Evolutionary conservation across 2,797 vertebrate species (phyloP), one percentile per base, ranked within the genome.

Genomic region (Etheostoma nigrum): DNA sequence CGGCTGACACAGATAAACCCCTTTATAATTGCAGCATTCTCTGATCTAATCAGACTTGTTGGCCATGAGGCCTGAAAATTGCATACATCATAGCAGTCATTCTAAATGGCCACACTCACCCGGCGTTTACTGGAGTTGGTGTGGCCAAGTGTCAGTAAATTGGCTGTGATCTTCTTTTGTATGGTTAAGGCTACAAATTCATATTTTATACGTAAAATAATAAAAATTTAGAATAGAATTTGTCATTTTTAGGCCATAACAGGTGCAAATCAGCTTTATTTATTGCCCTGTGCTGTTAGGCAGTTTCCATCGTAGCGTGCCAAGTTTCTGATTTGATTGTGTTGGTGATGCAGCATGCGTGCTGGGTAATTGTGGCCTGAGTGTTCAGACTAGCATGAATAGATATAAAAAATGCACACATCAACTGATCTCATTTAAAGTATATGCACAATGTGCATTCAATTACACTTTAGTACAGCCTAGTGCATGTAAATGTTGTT

Each of bases 11-110:
- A 77, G 72, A 67, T 82, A 89, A 87, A 82, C 62, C 74, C 64
- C 27, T 83, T 83, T 86, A 60, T 88, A 86, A 86, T 79, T 85
- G 62, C 53, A 84, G 69, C 51, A 53, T 77, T 48, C 52, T 54
- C 47, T 65, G 76, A 84, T 83, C 67, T 76, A 80, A 81, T 88
- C 86, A 84, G 81, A 78, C 71, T 52, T 62, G 40, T 66, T 63
- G 77, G 70, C 60, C 69, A 75, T 54, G 40, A 76, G 64, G 77
- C 71, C 54, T 74, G 72, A 52, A 78, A 83, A 85, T 85, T 62
- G 59, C 72, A 71, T 45, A 67, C 72, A 79, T 78, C 60, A 9
- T 36, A 18, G 58, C 73, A 70, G 59, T 51, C 19, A 42, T 44
- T 68, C 23, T 27, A 27, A 74, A 70, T 57, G 71, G 25, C 63